Percentiles rank a stretch among this genome's conserved stretches.
phyloP scores from a whole-genome alignment of 2,113 vertebrate species.

The Ailurus styani region DNA sequence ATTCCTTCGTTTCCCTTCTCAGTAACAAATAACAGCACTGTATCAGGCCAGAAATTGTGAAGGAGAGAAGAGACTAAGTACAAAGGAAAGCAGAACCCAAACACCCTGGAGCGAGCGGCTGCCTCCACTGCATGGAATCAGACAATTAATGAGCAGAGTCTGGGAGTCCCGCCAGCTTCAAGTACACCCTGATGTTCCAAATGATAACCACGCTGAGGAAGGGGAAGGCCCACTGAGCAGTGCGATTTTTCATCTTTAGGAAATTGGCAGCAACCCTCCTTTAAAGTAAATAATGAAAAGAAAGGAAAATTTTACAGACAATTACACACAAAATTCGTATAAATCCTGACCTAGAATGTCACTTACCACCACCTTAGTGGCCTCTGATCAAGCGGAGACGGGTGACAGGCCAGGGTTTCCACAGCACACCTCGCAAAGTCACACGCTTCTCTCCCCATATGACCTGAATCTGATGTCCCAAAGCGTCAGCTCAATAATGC shows the following conservation, averaged over 20 bases:
- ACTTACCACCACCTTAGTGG: not conserved
- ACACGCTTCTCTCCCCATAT: not conserved
- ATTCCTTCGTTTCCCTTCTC: not conserved
- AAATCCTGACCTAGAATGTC: not conserved
- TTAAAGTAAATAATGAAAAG: not conserved
- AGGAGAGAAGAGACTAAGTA: not conserved
- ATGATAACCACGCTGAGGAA: not conserved
- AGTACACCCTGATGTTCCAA: not conserved
- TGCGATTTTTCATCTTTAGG: not conserved
- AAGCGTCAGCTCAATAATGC: not conserved
- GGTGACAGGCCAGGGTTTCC: not conserved
- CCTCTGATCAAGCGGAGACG: not conserved
- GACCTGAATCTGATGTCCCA: not conserved
- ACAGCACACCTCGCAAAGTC: not conserved
- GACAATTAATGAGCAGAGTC: not conserved
- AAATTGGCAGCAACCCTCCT: not conserved
- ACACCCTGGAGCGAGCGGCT: not conserved
- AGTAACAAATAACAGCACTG: not conserved
- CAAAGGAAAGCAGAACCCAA: not conserved
- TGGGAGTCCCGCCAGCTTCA: constrained; percentile 18
- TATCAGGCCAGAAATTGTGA: not conserved
- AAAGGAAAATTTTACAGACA: not conserved
- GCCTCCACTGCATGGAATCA: not conserved
- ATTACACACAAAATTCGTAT: not conserved
- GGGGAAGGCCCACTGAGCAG: not conserved